Evolutionary conservation across 2,113 vertebrate genomes (phyloP).

Genomic region (Recurvirostra avosetta): DNA sequence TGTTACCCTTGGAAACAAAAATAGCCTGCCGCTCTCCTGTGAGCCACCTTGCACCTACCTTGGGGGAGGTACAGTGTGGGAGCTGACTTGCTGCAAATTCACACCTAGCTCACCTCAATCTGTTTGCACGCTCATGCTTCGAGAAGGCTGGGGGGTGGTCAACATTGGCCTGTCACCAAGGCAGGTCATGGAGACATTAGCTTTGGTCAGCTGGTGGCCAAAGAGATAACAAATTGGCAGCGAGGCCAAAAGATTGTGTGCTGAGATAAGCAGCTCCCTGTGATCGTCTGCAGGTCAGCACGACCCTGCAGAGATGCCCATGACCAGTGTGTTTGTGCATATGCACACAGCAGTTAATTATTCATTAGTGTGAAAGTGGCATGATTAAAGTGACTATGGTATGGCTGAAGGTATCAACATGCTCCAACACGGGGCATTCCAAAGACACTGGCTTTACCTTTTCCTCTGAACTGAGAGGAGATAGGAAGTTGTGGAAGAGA

Average conservation of each 20-base stretch:
- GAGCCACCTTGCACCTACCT: neutral
- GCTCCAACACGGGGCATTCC: rapidly evolving
- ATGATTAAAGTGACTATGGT: rapidly evolving
- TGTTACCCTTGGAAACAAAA: neutral
- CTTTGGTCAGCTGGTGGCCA: neutral
- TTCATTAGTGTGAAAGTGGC: neutral
- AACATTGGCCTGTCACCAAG: rapidly evolving
- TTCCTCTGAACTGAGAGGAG: neutral
- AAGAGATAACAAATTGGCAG: constrained; percentile 12
- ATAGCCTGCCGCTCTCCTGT: neutral
- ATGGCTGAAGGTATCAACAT: neutral
- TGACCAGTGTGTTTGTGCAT: neutral
- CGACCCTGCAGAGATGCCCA: neutral
- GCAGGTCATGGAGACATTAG: constrained; percentile 12
- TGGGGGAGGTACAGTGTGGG: neutral
- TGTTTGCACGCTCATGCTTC: neutral
- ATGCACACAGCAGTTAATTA: constrained; percentile 33
- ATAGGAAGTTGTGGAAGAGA: neutral
- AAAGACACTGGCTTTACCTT: neutral
- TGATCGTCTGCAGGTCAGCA: constrained; percentile 33
- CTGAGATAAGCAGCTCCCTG: constrained; percentile 18
- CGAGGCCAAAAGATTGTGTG: neutral
- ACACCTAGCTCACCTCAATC: neutral
- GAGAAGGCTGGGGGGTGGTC: neutral
- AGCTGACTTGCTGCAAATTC: neutral